Evolutionary conservation across 2,888 invertebrate species (phyloP), one percentile per base, ranked within the genome.

Genomic region (Coremacera marginata): DNA sequence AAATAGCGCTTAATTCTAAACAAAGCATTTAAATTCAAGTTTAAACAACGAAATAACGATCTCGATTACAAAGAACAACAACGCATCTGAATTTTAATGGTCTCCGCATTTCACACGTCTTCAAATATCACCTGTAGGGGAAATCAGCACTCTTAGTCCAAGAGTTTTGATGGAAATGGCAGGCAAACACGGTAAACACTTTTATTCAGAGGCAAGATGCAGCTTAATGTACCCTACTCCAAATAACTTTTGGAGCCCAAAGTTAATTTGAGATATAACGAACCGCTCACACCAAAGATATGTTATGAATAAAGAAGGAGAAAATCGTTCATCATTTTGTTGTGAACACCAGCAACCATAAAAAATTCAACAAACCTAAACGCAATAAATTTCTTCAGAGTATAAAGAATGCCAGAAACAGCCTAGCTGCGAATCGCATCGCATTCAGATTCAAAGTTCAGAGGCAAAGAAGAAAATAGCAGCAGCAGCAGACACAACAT

Each of bases 281-380:
- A 71, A 75, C 75, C 75, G 75, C 75, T 67, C 74, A 63, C 65
- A 78, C 75, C 75, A 52, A 57, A 70, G 70, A 75, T 70, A 75
- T 70, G 51, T 70, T 70, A 57, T 74, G 51, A 57, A 70, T 67
- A 34, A 37, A 63, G 25, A 57, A 74, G 31, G 14, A 73, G 75
- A 71, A 75, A 78, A 78, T 67, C 78, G 78, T 75, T 75, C 75
- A 78, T 78, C 71, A 78, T 78, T 71, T 75, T 49, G 67, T 75
- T 71, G 75, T 65, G 75, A 78, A 71, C 75, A 70, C 75, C 77
- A 63, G 44, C 70, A 71, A 37, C 74, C 74, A 77, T 76, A 75
- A 75, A 75, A 75, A 75, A 65, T 75, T 60, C 75, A 75, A 71
- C 57, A 77, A 78, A 78, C 75, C 67, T 67, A 77, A 65, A 65